Conservation (phyloP, 2,797 vertebrate species). For the Aeoliscus strigatus region DNA sequence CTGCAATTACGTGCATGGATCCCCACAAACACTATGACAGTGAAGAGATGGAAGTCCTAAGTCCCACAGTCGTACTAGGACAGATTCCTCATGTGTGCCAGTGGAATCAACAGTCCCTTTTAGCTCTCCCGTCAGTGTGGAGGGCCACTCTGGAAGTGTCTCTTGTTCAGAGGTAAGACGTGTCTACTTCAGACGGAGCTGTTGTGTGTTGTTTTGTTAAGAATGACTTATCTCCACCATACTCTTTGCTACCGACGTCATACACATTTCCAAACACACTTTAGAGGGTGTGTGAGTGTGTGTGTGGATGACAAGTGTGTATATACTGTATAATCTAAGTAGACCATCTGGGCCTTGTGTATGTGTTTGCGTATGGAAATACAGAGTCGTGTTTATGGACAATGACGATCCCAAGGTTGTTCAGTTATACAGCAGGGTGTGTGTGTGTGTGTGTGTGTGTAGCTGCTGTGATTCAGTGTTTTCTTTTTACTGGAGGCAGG, state of each 20-base stretch:
- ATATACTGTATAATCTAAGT: constrained; percentile 4
- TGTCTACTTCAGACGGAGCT: constrained; percentile 5
- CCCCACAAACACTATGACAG: constrained; percentile 3
- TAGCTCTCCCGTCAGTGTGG: too few relatives aligned
- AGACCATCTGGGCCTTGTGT: constrained; percentile 29
- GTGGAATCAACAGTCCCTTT: too few relatives aligned
- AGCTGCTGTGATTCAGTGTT: too few relatives aligned
- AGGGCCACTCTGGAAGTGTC: too few relatives aligned
- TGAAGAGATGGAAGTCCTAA: background rate
- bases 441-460: constrained; percentile 6
- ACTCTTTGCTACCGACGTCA: constrained; percentile 22
- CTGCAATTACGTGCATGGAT: constrained; percentile 9
- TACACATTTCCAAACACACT: constrained; percentile 4
- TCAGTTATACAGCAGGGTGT: constrained; percentile 9
- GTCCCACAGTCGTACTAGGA: too few relatives aligned
- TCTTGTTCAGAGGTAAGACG: too few relatives aligned
- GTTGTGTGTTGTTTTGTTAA: background rate
- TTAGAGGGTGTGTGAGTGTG: constrained; percentile 3
- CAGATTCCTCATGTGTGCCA: too few relatives aligned
- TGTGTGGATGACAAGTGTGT: constrained; percentile 3
- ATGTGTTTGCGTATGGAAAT: constrained; percentile 26
- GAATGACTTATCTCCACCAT: background rate
- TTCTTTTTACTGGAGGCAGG: too few relatives aligned
- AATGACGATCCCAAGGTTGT: constrained; percentile 27
- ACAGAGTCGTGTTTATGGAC: constrained; percentile 1